Base-by-base conservation (phyloP, 2,113 vertebrate genomes). In the Phoenicopterus ruber region DNA sequence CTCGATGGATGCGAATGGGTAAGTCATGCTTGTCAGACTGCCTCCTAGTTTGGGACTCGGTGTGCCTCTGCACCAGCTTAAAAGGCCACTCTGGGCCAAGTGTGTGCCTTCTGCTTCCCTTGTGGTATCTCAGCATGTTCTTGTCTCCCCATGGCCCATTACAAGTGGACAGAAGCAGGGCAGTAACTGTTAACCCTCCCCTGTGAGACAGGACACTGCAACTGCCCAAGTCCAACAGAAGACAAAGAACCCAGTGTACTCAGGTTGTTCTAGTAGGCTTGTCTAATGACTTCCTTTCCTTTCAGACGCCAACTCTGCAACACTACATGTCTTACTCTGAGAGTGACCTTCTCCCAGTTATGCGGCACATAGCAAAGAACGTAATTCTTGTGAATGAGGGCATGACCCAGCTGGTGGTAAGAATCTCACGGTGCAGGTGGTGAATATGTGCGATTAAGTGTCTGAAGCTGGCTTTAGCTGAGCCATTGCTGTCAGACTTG, bases 291-390 rank as follows among this genome's bases (percentile, higher is more conserved):
- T 50, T 57, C 61, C 15, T 9, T 67, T 88, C 22, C 16, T 94
- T 86, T 73, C 90, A 99, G 98, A 98, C 96, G 4, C 79, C 91
- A 54, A 73, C 96, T 3, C 96, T 99, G 50, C 98, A 99, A 52
- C 86, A 97, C 93, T 98, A 98, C 97, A 98, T 97, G 73, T 88
- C 83, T 19, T 99, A 99, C 73, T 96, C 97, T 0, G 98, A 98
- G 77, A 97, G 95, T 7, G 89, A 94, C 34, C 97, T 99, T 88
- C 54, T 98, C 58, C 97, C 98, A 42, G 97, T 99, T 49, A 99
- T 98, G 98, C 95, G 97, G 36, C 98, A 99, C 73, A 98, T 99
- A 32, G 99, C 99, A 40, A 99, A 99, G 94, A 99, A 99, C 20
- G 38, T 99, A 10, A 66, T 99, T 7, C 96, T 98, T 78, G 98